Evolutionary conservation across 1,140 invertebrate species (phyloP).

Genomic region (Ceratina calcarata): DNA sequence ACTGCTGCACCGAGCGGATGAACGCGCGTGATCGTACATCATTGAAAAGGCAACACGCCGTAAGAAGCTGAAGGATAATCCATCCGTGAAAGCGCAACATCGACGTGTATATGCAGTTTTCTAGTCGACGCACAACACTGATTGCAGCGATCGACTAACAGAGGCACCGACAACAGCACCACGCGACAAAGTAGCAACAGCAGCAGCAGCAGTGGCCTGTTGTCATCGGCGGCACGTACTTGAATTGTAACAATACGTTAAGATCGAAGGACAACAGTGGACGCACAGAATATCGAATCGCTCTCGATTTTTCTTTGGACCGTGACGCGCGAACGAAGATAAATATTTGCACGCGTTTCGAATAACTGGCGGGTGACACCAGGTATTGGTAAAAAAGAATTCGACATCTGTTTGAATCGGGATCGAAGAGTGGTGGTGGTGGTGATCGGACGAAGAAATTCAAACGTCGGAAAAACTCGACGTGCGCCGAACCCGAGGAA

Average conservation of each 20-base stretch:
- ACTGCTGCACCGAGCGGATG: conserved; percentile 61
- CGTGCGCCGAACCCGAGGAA: background rate
- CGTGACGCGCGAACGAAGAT: background rate
- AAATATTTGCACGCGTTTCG: background rate
- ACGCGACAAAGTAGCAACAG: background rate
- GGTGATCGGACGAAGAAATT: too few relatives aligned
- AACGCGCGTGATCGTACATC: conserved; percentile 46
- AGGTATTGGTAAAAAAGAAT: too few relatives aligned
- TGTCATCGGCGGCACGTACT: background rate
- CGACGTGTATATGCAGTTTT: conserved; percentile 67
- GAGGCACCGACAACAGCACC: background rate
- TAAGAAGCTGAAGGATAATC: background rate
- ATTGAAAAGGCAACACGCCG: conserved; percentile 48
- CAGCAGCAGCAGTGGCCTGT: background rate
- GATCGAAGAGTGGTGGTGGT: background rate
- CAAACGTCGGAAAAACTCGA: conserved; percentile 8
- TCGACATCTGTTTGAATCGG: background rate
- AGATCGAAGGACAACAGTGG: background rate
- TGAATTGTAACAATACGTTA: background rate
- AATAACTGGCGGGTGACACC: too few relatives aligned
- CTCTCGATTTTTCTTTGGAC: background rate
- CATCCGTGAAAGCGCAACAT: conserved; percentile 18
- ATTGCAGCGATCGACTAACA: background rate
- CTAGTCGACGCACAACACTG: conserved; percentile 39
- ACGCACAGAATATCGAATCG: background rate